Percentiles rank a stretch among this genome's conserved stretches.
Evolutionary conservation across 2,797 vertebrate species (phyloP).

Genomic region (Propithecus deckenii): DNA sequence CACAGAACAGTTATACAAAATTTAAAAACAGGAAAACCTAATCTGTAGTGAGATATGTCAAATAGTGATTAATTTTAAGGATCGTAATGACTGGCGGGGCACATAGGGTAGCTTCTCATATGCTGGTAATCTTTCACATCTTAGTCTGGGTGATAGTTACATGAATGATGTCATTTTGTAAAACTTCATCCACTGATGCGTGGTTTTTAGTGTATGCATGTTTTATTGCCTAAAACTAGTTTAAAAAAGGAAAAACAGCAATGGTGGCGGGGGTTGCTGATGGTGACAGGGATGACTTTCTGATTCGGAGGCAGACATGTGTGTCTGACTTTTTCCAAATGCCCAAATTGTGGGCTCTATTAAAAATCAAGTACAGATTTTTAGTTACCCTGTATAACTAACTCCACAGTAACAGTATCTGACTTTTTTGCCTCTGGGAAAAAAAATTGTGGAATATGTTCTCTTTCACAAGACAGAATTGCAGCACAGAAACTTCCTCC

Average conservation of each 20-base stretch:
- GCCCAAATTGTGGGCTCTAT: not conserved
- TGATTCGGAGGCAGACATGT: not conserved
- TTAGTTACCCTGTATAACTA: not conserved
- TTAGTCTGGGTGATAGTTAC: not conserved
- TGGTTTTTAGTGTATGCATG: not conserved
- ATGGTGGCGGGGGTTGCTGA: not conserved
- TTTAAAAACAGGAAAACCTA: not conserved
- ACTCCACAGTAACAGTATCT: not conserved
- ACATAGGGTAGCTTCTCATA: not conserved
- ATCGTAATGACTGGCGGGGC: not conserved
- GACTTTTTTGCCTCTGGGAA: slow-evolving; percentile 11
- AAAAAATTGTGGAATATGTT: not conserved
- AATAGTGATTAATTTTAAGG: not conserved
- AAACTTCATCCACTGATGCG: not conserved
- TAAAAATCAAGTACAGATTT: not conserved
- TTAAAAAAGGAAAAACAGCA: not conserved
- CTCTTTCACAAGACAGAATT: not conserved
- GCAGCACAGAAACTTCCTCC: not conserved
- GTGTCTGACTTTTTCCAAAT: not conserved
- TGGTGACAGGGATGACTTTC: not conserved
- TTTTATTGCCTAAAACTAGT: not conserved
- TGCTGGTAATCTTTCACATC: not conserved
- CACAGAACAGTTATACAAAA: not conserved
- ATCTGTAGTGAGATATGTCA: not conserved
- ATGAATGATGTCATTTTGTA: not conserved